Base-by-base conservation (phyloP, 2,113 vertebrate species). In the Sardina pilchardus region DNA sequence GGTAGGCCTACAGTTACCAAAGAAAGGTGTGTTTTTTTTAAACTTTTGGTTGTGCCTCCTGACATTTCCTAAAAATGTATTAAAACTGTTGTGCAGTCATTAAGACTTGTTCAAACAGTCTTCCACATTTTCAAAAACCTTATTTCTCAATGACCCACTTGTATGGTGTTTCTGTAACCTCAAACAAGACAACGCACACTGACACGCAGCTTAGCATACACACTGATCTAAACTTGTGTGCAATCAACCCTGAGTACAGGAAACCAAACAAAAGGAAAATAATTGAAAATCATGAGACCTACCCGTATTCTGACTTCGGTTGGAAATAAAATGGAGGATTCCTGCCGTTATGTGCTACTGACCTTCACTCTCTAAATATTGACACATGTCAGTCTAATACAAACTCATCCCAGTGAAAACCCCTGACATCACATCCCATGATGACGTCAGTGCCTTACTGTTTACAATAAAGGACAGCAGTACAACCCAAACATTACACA, bases 351-450 rank as follows among this genome's bases (percentile, higher is more conserved):
- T 71, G 63, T 8, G 63, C 63, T 12, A 78, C 30, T 34, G 71
- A 78, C 71, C 71, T 78, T 36, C 71, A 78, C 10, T 78, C 71
- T 78, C 30, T 34, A 78, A 78, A 78, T 78, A 78, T 78, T 78
- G 71, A 78, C 71, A 36, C 36, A 78, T 10, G 34, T 34, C 71
- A 71, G 34, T 34, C 53, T 59, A 59, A 59, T 59, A 59, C 53
- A 59, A 24, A 59, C 53, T 59, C 19, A 59, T 59, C 53, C 19
- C 19, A 59, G 71, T 78, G 36, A 78, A 78, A 42, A 78, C 2
- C 71, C 10, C 24, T 16, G 26, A 78, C 34, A 36, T 78, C 71
- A 36, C 9, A 34, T 42, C 39, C 39, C 39, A 42, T 42, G 39
- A 42, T 42, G 39, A 42, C 1, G 12, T 1, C 0, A 34, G 43